These are phyloP conservation scores for Eumaeus atala DNA, from an alignment of 1,140 invertebrate genomes.

Conservation along the genomic window DNA sequence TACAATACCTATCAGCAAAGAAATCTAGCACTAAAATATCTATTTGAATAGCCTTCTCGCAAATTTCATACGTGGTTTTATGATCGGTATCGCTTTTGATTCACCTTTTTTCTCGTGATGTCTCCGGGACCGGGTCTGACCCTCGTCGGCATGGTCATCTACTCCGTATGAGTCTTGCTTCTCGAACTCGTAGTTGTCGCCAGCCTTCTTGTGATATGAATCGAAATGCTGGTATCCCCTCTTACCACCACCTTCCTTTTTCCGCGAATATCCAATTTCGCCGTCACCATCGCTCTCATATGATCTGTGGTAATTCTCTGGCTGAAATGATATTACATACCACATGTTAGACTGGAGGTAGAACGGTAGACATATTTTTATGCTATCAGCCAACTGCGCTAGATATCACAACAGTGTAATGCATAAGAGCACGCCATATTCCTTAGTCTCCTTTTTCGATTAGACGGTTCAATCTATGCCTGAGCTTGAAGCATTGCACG, in stretches of 20 bases:
- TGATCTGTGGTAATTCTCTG: slow-evolving; percentile 56
- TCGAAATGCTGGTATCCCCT: slow-evolving; percentile 82
- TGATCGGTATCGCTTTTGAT: slow-evolving; percentile 28
- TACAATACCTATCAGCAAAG: too few relatives aligned
- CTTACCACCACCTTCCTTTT: slow-evolving; percentile 78
- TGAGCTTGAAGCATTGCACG: too few relatives aligned
- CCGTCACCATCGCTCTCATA: slow-evolving; percentile 75
- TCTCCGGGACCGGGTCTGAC: slow-evolving; percentile 49
- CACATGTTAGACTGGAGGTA: too few relatives aligned
- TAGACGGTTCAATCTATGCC: too few relatives aligned
- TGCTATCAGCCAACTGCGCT: too few relatives aligned
- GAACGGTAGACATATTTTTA: too few relatives aligned
- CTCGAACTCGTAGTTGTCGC: slow-evolving; percentile 81
- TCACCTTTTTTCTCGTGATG: slow-evolving; percentile 62
- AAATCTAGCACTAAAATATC: slow-evolving; percentile 24
- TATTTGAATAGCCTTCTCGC: slow-evolving; percentile 33
- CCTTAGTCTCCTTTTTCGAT: too few relatives aligned
- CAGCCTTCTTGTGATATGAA: slow-evolving; percentile 81
- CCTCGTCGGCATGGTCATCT: slow-evolving; percentile 52
- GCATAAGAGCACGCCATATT: too few relatives aligned
- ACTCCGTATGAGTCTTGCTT: slow-evolving; percentile 79
- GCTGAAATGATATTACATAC: slow-evolving; percentile 36
- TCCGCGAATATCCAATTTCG: slow-evolving; percentile 79
- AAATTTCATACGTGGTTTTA: slow-evolving; percentile 33
- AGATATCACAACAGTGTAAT: too few relatives aligned